phyloP scores from a whole-genome alignment of 2,888 invertebrate species.

The Endomychus coccineus region DNA sequence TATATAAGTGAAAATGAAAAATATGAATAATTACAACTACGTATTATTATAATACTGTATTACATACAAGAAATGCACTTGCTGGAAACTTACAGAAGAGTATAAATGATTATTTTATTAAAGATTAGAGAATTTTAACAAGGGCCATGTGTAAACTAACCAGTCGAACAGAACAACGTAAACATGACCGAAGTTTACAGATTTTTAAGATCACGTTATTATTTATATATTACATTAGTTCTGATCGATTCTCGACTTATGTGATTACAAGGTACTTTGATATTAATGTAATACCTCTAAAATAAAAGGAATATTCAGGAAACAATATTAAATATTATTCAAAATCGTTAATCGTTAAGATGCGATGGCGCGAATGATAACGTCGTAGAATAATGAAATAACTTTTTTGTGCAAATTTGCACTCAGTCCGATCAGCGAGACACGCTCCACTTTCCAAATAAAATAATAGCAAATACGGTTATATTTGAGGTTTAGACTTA shows the following conservation, averaged over 20 bases:
- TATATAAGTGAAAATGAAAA: conserved; percentile 12
- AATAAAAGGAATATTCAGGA: conserved; percentile 19
- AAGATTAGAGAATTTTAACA: conserved; percentile 31
- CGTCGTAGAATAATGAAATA: conserved; percentile 41
- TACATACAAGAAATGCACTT: conserved; percentile 88
- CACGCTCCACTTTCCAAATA: conserved; percentile 33
- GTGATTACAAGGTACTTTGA: conserved; percentile 26
- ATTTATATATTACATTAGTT: conserved; percentile 26
- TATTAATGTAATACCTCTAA: conserved; percentile 23
- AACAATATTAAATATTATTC: conserved; percentile 22
- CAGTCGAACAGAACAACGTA: conserved; percentile 19
- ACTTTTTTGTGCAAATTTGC: conserved; percentile 39
- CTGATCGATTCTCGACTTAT: conserved; percentile 25
- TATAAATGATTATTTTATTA: conserved; percentile 28
- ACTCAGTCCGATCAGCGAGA: conserved; percentile 40
- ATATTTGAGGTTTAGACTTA: conserved; percentile 17
- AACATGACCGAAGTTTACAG: conserved; percentile 10
- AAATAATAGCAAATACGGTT: conserved; percentile 17
- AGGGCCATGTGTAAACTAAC: conserved; percentile 23
- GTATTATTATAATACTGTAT: conserved; percentile 76
- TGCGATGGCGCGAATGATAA: conserved; percentile 43
- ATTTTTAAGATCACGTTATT: conserved; percentile 25
- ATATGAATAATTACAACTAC: conserved; percentile 25
- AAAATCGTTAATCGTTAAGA: conserved; percentile 38
- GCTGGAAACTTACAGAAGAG: conserved; percentile 85